Evolutionary conservation across 2,797 vertebrate species (phyloP), one percentile per base, ranked within the genome.

Genomic region (Lagodon rhomboides): DNA sequence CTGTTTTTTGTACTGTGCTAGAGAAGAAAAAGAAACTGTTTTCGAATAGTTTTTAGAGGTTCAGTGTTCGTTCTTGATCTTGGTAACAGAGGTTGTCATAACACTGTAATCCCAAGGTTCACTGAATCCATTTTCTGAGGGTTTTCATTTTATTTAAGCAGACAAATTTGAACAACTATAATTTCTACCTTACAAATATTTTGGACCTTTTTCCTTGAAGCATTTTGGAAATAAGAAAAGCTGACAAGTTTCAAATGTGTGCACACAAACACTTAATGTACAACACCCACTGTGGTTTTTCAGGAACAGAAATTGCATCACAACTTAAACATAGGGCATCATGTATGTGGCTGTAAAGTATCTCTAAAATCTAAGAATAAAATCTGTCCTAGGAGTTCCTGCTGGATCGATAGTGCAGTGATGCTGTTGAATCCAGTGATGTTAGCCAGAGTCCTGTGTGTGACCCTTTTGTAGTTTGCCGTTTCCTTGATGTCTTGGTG

Each of bases 401-500:
- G 73, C 44, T 68, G 43, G 15, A 22, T 50, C 2, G 4, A 27
- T 12, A 63, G 30, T 50, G n/a, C 66, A 54, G 22, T 54, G 53
- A 23, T 54, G 8, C 8, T 34, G 34, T 34, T 34, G 30, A 34
- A 34, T 34, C 13, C 12, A 27, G 17, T 63, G 49, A 66, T 77
- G 63, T 25, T 47, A 47, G 44, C 68, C 59, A 5, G 0, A 5
- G 38, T 65, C 56, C 9, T 22, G 0, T 58, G 22, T 62, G 49
- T 47, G 18, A n/a, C n/a, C 20, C 27, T 68, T 62, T 68, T 49
- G 18, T 68, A 18, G 38, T 17, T 44, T 53, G 20, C 7, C 25
- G 43, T 82, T 59, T 54, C 46, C 66, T 81, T 85, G 47, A 81
- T 82, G 75, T 68, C 62, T 47, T 25, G n/a, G 47, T 64, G 55